phyloP scores from a whole-genome alignment of 2,888 invertebrate species.

The Cryptocephalus primarius region DNA sequence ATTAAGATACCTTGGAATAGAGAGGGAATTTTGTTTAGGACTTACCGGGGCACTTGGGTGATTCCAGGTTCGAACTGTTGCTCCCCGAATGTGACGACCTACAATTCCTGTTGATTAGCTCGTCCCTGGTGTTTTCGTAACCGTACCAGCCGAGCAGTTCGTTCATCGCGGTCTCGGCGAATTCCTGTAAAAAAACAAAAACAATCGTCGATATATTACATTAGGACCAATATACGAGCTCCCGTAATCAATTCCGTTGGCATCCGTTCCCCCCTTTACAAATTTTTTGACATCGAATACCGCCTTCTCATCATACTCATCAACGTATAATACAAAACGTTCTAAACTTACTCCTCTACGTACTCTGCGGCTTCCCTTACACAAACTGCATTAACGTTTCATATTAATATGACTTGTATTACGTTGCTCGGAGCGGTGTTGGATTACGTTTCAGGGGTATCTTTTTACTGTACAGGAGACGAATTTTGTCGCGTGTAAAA shows the following conservation, averaged over 20 bases:
- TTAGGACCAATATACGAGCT: no score
- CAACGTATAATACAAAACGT: no score
- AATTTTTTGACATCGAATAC: no score
- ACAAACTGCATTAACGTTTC: conserved; percentile 8
- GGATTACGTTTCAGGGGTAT: no score
- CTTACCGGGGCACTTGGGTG: conserved; percentile 32
- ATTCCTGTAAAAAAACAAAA: conserved; percentile 52
- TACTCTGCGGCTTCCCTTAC: conserved; percentile 4
- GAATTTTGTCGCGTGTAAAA: no score
- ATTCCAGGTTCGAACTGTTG: conserved; percentile 35
- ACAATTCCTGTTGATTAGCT: conserved; percentile 28
- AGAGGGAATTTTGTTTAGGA: neutral
- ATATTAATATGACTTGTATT: conserved; percentile 1
- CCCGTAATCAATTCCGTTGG: no score
- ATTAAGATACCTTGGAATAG: no score
- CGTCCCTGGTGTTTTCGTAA: conserved; percentile 59
- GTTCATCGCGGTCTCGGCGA: conserved; percentile 87
- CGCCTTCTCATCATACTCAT: no score
- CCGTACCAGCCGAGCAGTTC: conserved; percentile 89
- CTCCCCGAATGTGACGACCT: conserved; percentile 42
- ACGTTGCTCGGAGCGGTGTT: no score
- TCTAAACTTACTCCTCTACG: no score
- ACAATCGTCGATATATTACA: neutral
- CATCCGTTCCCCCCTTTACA: no score
- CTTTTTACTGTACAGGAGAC: no score